Conservation (phyloP, 2,113 vertebrate species). For the Anhinga anhinga region DNA sequence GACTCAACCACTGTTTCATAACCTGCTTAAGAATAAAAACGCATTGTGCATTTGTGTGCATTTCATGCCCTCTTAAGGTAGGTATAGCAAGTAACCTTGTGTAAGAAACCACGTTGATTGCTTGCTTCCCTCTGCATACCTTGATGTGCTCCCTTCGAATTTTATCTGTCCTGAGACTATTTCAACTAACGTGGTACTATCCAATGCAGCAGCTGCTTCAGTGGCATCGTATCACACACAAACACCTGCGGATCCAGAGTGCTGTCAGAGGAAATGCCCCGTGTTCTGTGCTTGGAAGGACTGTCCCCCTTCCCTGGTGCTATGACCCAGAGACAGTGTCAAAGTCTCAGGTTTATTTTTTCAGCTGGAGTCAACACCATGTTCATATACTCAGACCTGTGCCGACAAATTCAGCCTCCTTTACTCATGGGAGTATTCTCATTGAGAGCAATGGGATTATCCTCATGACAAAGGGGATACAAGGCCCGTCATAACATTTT, state of each 20-base stretch:
- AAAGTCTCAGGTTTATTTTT: conserved; percentile 2
- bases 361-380: neutral
- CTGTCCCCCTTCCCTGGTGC: neutral
- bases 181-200: neutral
- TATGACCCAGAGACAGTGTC: conserved; percentile 13
- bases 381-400: neutral
- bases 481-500: neutral
- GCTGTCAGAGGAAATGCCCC: neutral
- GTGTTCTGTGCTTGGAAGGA: neutral
- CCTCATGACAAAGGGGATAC: neutral
- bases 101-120: neutral
- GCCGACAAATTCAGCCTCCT: neutral
- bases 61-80: conserved; percentile 71
- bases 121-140: neutral
- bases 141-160: neutral
- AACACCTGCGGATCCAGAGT: neutral
- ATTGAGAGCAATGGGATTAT: neutral
- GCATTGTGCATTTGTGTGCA: conserved; percentile 47
- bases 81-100: conserved; percentile 56
- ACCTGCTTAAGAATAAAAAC: conserved; percentile 12
- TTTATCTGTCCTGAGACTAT: neutral
- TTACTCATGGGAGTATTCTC: neutral
- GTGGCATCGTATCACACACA: neutral
- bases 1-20: neutral
- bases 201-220: neutral